Evolutionary conservation across 2,113 vertebrate genomes (phyloP).

Genomic region (Haemorhous mexicanus): DNA sequence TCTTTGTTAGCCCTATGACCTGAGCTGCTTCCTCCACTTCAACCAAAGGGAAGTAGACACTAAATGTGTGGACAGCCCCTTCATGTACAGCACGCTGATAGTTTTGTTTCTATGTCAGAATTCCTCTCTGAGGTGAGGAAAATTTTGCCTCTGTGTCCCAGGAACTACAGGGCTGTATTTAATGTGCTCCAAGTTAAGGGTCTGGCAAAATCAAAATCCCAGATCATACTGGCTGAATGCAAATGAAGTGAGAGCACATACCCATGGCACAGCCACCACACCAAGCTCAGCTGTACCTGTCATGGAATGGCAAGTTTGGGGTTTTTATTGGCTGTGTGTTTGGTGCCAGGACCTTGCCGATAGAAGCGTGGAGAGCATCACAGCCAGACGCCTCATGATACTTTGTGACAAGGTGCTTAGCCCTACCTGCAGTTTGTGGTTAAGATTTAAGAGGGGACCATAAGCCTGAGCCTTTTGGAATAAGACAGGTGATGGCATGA

Average conservation of each 20-base stretch:
- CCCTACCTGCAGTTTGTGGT: not conserved
- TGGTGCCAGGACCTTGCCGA: not conserved
- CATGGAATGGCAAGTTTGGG: not conserved
- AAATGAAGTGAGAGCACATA: not conserved
- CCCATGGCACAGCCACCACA: not conserved
- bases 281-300: not conserved
- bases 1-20: not conserved
- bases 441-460: not conserved
- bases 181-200: not conserved
- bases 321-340: not conserved
- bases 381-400: not conserved
- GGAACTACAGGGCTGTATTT: not conserved
- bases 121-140: not conserved
- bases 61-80: not conserved
- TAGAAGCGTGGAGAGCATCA: not conserved
- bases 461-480: not conserved
- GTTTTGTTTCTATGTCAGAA: not conserved
- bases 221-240: not conserved
- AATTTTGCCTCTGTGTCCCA: not conserved
- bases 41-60: not conserved
- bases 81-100: not conserved
- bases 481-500: not conserved
- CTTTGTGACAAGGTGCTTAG: not conserved
- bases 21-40: not conserved
- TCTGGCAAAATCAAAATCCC: not conserved